Conservation (phyloP, 1,140 invertebrate genomes). For the Euwallacea fornicatus region DNA sequence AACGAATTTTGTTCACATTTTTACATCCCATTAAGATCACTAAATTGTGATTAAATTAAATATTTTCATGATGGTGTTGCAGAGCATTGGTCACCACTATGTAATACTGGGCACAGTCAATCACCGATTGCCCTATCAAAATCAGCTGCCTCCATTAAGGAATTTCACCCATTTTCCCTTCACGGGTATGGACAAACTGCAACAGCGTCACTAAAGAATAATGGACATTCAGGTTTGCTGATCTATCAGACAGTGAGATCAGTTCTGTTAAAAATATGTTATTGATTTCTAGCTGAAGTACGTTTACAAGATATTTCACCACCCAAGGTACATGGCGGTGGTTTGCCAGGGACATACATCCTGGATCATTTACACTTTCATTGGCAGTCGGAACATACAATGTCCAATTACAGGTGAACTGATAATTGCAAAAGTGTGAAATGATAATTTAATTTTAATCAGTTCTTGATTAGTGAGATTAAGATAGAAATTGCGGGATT, state of each 20-base stretch:
- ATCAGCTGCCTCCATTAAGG: slow-evolving; percentile 47
- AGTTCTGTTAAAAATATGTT: no score
- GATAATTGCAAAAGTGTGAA: no score
- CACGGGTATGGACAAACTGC: slow-evolving; percentile 50
- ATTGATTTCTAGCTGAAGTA: slow-evolving; percentile 52
- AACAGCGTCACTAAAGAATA: slow-evolving; percentile 54
- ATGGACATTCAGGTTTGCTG: slow-evolving; percentile 56
- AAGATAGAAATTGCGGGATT: not conserved
- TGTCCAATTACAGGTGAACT: slow-evolving; percentile 58
- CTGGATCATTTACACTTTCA: slow-evolving; percentile 77
- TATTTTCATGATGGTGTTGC: slow-evolving; percentile 16
- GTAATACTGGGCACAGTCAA: slow-evolving; percentile 53
- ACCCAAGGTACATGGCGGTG: slow-evolving; percentile 56
- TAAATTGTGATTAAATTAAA: no score
- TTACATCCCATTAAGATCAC: no score
- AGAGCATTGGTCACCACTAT: slow-evolving; percentile 56
- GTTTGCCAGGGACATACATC: slow-evolving; percentile 58
- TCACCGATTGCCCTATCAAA: slow-evolving; percentile 55
- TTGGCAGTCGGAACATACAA: slow-evolving; percentile 76
- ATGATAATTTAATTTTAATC: not conserved
- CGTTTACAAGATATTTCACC: slow-evolving; percentile 48
- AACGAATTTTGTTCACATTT: no score
- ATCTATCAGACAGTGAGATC: not conserved
- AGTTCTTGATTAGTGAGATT: not conserved
- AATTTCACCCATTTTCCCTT: slow-evolving; percentile 52